phyloP scores from a whole-genome alignment of 2,888 invertebrate species.

The Cheilosia impressa region DNA sequence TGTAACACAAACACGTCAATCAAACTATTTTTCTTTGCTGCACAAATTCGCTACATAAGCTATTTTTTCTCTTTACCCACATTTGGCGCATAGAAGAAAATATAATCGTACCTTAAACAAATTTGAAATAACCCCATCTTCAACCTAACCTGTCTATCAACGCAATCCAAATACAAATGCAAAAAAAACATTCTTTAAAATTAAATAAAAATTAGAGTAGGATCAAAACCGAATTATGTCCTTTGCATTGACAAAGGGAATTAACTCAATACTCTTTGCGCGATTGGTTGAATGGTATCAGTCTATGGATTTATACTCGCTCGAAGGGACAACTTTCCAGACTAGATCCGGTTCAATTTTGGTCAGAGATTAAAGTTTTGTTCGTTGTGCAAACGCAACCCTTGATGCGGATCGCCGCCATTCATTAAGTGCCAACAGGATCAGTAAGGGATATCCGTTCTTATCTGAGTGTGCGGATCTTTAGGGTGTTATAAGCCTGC shows the following conservation, averaged over 20 bases:
- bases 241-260: constrained; percentile 46
- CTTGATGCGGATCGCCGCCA: constrained; percentile 27
- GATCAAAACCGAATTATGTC: constrained; percentile 62
- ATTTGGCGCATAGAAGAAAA: no score
- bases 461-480: constrained; percentile 63
- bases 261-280: constrained; percentile 41
- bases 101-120: no score
- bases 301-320: constrained; percentile 42
- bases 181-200: constrained; percentile 1
- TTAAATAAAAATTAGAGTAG: constrained; percentile 41
- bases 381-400: constrained; percentile 27
- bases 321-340: constrained; percentile 49
- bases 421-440: constrained; percentile 65
- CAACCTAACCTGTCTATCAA: constrained; percentile 13
- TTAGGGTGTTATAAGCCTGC: constrained; percentile 70
- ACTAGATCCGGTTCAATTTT: constrained; percentile 79
- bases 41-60: no score
- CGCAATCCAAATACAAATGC: not conserved
- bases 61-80: no score
- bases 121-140: not conserved
- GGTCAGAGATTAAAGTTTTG: constrained; percentile 70
- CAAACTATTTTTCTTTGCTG: no score
- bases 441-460: constrained; percentile 67
- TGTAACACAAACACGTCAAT: no score
- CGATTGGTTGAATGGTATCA: constrained; percentile 45